These are phyloP conservation scores for Tamandua tetradactyla DNA, from an alignment of 2,797 vertebrate genomes.

Conservation along the genomic window DNA sequence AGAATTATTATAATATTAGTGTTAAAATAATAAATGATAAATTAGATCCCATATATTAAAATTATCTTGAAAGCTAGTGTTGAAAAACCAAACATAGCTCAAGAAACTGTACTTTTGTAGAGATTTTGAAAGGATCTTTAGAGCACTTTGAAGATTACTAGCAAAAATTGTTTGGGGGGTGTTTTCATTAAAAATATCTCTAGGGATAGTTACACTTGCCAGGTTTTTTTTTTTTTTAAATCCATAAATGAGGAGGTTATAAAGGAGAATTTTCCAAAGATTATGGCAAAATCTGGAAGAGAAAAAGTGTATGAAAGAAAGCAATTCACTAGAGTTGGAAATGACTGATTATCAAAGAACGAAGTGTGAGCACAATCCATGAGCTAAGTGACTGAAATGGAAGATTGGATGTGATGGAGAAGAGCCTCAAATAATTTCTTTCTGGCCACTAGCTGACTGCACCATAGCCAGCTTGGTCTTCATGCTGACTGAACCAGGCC, in stretches of 20 bases:
- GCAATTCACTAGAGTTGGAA: not conserved
- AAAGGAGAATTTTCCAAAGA: slow-evolving; percentile 10
- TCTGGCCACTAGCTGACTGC: not conserved
- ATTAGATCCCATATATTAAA: slow-evolving; percentile 10
- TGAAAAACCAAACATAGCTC: slow-evolving; percentile 21
- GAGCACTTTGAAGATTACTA: slow-evolving; percentile 17
- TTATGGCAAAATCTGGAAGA: not conserved
- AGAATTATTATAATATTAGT: slow-evolving; percentile 11
- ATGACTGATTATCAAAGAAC: not conserved
- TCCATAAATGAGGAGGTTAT: slow-evolving; percentile 1
- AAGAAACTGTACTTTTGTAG: not conserved
- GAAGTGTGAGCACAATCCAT: not conserved
- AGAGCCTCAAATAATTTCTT: not conserved
- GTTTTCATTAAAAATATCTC: slow-evolving; percentile 9
- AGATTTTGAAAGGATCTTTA: not conserved
- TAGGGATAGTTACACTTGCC: not conserved
- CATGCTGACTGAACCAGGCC: not conserved
- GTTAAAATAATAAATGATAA: not conserved
- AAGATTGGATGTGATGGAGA: not conserved
- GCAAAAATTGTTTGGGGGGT: not conserved
- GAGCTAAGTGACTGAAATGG: not conserved
- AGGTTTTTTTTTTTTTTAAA: slow-evolving; percentile 24
- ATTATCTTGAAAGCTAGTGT: not conserved
- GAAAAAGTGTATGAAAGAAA: not conserved
- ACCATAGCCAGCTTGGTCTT: not conserved